Conservation (phyloP, 2,113 vertebrate species). For the Pseudonaja textilis region DNA sequence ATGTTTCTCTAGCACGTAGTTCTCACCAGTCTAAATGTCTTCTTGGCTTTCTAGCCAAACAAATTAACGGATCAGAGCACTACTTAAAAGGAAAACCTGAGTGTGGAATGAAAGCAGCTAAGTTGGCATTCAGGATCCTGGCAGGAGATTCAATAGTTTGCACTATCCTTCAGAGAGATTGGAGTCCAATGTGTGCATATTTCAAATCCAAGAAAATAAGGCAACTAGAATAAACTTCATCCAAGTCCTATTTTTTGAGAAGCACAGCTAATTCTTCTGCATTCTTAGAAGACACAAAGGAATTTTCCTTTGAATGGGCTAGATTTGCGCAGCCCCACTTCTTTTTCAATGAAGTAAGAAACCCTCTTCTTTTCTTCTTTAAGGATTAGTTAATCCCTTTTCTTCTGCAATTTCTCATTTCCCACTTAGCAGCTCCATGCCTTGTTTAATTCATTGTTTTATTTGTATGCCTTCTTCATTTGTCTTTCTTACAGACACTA, state of each 20-base stretch:
- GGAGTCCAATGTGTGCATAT: background rate
- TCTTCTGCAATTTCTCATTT: background rate
- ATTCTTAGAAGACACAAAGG: background rate
- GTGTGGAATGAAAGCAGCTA: background rate
- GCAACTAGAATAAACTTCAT: background rate
- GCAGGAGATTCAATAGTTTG: conserved; percentile 32
- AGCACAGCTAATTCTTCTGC: background rate
- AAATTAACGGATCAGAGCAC: conserved; percentile 34
- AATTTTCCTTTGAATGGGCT: background rate
- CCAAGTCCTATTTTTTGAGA: conserved; percentile 9
- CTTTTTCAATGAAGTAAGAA: conserved; percentile 2
- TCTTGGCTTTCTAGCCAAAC: conserved; percentile 35
- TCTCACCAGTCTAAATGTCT: conserved; percentile 44
- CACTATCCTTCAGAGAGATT: background rate
- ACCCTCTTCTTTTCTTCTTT: background rate
- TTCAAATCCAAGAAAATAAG: conserved; percentile 23
- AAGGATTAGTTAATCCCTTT: background rate
- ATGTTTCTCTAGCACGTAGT: conserved; percentile 23
- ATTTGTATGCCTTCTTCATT: background rate
- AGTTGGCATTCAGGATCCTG: background rate
- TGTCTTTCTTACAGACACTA: accelerated
- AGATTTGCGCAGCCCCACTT: background rate
- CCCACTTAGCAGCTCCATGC: background rate
- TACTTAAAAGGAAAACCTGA: conserved; percentile 43
- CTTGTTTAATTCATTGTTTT: background rate